Conservation (phyloP, 2,113 vertebrate genomes). For the Hymenochirus boettgeri region DNA sequence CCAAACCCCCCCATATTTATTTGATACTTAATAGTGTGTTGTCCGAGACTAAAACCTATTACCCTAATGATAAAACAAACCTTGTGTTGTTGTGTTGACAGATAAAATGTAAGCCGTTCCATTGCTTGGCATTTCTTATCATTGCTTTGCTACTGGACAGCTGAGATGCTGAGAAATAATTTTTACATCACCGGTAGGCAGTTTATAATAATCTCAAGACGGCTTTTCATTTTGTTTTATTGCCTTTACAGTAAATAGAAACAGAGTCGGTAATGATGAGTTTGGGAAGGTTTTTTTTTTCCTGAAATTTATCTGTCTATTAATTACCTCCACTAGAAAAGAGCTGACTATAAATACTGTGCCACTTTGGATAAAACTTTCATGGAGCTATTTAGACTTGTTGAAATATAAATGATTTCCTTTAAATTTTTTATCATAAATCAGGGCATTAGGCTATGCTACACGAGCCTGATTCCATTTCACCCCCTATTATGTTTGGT, state of each 20-base stretch:
- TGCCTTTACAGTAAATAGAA: slow-evolving; percentile 33
- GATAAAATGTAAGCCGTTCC: too few species aligned
- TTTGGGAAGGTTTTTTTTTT: slow-evolving; percentile 49
- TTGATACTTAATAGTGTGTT: too few species aligned
- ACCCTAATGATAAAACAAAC: too few species aligned
- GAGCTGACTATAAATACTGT: slow-evolving; percentile 64
- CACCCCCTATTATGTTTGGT: slow-evolving; percentile 31
- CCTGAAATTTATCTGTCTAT: slow-evolving; percentile 68
- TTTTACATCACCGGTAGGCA: not conserved
- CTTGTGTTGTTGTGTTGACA: too few species aligned
- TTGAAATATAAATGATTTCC: slow-evolving; percentile 86
- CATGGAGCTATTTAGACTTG: slow-evolving; percentile 78
- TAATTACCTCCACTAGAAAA: slow-evolving; percentile 69
- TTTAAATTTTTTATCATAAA: slow-evolving; percentile 85
- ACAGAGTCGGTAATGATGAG: slow-evolving; percentile 7
- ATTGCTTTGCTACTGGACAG: slow-evolving; percentile 29
- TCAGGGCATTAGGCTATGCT: slow-evolving; percentile 62
- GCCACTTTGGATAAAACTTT: slow-evolving; percentile 78
- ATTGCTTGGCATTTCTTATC: too few species aligned
- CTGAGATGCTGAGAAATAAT: slow-evolving; percentile 9
- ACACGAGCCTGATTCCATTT: slow-evolving; percentile 46
- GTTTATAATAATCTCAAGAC: not conserved
- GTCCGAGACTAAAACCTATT: too few species aligned
- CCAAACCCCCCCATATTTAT: too few species aligned
- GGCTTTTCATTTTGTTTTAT: not conserved